phyloP scores from a whole-genome alignment of 1,140 invertebrate genomes.

The Drosophila kanapiae region DNA sequence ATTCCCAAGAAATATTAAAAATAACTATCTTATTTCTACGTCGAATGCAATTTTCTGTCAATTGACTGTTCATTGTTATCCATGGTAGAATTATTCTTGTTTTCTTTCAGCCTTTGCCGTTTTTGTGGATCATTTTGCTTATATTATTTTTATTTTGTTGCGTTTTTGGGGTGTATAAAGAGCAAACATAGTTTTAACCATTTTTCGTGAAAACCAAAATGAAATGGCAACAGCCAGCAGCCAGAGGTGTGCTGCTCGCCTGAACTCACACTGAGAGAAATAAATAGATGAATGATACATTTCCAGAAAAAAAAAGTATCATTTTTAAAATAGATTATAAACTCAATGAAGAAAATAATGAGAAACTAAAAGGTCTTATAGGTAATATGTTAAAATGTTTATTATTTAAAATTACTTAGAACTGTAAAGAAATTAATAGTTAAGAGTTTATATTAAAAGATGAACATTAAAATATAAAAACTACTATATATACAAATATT shows the following conservation, averaged over 20 bases:
- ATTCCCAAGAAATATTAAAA: too few relatives aligned
- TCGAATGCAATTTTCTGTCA: slow-evolving; percentile 34
- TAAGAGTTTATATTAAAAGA: not conserved
- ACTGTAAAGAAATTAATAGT: not conserved
- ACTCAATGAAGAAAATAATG: too few relatives aligned
- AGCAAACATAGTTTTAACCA: slow-evolving; percentile 68
- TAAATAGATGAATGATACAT: not conserved
- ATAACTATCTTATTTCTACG: too few relatives aligned
- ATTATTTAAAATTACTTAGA: not conserved
- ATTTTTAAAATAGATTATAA: not conserved
- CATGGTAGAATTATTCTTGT: slow-evolving; percentile 17
- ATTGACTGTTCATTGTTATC: slow-evolving; percentile 34
- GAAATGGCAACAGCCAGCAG: slow-evolving; percentile 67
- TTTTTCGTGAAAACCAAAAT: slow-evolving; percentile 72
- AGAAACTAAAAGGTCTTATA: not conserved
- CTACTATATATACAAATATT: not conserved
- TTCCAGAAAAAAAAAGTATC: not conserved
- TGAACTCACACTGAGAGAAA: slow-evolving; percentile 15
- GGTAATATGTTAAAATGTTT: not conserved
- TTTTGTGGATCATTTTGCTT: slow-evolving; percentile 27
- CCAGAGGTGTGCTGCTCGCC: slow-evolving; percentile 24
- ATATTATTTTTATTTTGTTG: slow-evolving; percentile 42
- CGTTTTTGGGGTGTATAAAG: slow-evolving; percentile 46
- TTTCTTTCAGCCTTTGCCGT: slow-evolving; percentile 24
- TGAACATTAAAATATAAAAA: not conserved